Base-by-base conservation (phyloP, 2,113 vertebrate species). In the Bolborhynchus lineola region DNA sequence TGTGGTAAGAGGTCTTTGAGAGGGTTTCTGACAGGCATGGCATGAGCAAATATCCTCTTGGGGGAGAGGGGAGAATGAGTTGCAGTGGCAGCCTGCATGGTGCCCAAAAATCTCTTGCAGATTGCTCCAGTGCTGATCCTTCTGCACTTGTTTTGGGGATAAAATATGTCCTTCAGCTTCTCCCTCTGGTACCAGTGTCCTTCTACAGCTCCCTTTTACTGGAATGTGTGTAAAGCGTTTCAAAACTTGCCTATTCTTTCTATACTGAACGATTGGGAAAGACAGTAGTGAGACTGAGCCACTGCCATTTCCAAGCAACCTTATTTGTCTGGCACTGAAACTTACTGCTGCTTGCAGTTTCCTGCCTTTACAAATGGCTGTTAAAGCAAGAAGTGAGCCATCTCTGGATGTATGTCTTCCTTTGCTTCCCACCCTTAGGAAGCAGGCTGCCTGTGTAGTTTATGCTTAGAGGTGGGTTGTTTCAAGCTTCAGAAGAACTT, bases 401-500 rank as follows among this genome's bases (percentile, higher is more conserved):
- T 46, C 63, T 68, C 62, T 64, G 69, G 29, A 7, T 69, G 13
- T 20, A 1, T 26, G 37, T 42, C 80, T 75, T 65, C 44, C 52
- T 59, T 46, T 67, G 46, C 77, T 69, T 87, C 68, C 63, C 62
- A 23, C 26, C 71, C 44, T 29, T 18, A 17, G 74, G 79, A 82
- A 57, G 24, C 39, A 67, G 86, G 44, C 62, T 82, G 10, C 33
- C 33, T 4, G 10, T 13, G 49, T 16, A 11, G 31, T 33, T 71
- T 57, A 9, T 95, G 88, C 90, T 97, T 88, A 47, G 89, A 92
- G 86, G 88, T 94, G 86, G 93, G 68, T 76, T 88, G 86, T 90
- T 92, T 74, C 64, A 88, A 92, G 91, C 68, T 86, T 67, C 4
- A 0, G 57, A 52, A 72, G 92, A 92, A 82, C 75, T 96, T 39